phyloP scores from a whole-genome alignment of 2,113 vertebrate genomes.

The Trogon surrucura region DNA sequence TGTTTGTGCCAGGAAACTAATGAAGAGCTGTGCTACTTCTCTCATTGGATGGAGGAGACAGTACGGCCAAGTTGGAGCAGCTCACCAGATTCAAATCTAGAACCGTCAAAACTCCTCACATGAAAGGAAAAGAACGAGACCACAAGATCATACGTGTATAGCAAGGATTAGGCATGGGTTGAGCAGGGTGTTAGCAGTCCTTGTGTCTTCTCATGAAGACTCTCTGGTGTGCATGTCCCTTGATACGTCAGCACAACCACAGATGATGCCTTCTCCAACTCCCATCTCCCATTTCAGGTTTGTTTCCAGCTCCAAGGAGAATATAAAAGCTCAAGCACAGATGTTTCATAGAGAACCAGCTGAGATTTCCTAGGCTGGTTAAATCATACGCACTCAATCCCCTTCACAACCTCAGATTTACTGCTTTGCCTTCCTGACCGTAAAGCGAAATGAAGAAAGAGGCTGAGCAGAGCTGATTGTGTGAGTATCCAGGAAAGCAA shows the following conservation, averaged over 20 bases:
- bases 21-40: background rate
- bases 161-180: background rate
- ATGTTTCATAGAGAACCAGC: background rate
- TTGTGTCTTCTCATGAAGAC: background rate
- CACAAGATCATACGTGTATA: rapidly evolving
- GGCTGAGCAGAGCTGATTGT: background rate
- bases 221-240: background rate
- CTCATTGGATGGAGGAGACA: background rate
- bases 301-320: background rate
- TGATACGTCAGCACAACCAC: background rate
- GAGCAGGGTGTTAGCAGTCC: background rate
- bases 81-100: background rate
- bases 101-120: background rate
- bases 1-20: background rate
- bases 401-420: background rate
- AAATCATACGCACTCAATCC: background rate
- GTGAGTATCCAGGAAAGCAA: background rate
- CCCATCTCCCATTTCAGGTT: background rate
- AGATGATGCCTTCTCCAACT: background rate
- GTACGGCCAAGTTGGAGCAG: background rate
- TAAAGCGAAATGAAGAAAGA: background rate
- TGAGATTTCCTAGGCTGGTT: background rate
- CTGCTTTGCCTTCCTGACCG: background rate
- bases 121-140: background rate
- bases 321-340: background rate